Evolutionary conservation across 2,888 invertebrate genomes (phyloP).

Genomic region (Caenorhabditis sp.): DNA sequence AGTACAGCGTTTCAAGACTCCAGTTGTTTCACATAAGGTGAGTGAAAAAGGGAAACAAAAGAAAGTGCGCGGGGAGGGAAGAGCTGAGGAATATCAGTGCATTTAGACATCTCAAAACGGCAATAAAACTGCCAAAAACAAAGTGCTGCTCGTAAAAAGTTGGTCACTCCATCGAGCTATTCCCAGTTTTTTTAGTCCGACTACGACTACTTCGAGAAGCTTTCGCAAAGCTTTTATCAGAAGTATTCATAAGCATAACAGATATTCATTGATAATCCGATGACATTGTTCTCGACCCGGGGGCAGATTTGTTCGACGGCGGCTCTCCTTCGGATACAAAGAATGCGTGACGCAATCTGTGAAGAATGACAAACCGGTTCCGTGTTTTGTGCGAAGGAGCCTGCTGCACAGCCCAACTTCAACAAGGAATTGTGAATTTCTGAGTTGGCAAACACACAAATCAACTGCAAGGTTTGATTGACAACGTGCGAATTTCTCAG

Average conservation of each 20-base stretch:
- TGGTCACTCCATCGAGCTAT: neutral
- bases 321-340: slow-evolving; percentile 27
- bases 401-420: neutral
- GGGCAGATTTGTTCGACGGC: slow-evolving; percentile 46
- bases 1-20: slow-evolving; percentile 78
- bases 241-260: too few relatives aligned
- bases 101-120: slow-evolving; percentile 12
- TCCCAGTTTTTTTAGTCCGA: too few relatives aligned
- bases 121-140: slow-evolving; percentile 34
- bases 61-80: neutral
- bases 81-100: neutral
- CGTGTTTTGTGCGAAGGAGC: neutral
- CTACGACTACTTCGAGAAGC: neutral
- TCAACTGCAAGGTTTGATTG: slow-evolving; percentile 10
- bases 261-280: slow-evolving; percentile 46
- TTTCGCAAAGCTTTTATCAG: too few relatives aligned
- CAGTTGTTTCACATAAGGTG: slow-evolving; percentile 60
- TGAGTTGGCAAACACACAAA: neutral
- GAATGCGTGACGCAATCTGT: slow-evolving; percentile 11
- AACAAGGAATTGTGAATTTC: slow-evolving; percentile 12
- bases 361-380: neutral
- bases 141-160: slow-evolving; percentile 36
- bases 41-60: neutral
- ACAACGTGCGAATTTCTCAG: neutral
- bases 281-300: slow-evolving; percentile 22